A percentile compares a stretch with the other conserved stretches of the same genome.
phyloP scores from a whole-genome alignment of 2,113 vertebrate genomes.

The Eudyptes chrysolophus region DNA sequence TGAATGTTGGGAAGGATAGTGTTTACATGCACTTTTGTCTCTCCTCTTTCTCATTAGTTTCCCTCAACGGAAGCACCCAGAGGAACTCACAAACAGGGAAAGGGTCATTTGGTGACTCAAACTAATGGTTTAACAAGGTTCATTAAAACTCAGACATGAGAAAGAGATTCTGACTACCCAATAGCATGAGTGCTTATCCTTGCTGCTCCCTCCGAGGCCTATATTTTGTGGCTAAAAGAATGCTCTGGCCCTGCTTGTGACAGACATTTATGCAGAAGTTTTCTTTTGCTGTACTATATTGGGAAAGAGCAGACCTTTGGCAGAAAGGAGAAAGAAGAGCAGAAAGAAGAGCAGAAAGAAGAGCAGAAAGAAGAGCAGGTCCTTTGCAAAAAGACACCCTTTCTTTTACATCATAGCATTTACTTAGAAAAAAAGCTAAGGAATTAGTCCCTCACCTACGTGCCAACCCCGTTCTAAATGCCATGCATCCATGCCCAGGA shows the following conservation, averaged over 20 bases:
- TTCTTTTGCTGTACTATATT: background rate
- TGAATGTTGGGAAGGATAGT: background rate
- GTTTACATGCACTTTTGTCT: background rate
- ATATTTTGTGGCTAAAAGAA: background rate
- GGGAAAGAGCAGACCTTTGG: background rate
- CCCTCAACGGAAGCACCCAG: background rate
- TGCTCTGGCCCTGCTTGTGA: background rate
- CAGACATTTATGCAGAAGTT: background rate
- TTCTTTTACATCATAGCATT: background rate
- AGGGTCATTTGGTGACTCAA: background rate
- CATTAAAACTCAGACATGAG: background rate
- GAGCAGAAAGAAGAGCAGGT: background rate
- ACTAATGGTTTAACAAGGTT: background rate
- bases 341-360: no score
- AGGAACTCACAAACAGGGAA: background rate
- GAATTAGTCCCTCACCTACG: background rate
- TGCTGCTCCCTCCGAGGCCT: background rate
- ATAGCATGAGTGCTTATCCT: background rate
- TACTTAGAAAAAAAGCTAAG: background rate
- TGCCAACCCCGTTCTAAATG: background rate
- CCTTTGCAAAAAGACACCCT: background rate
- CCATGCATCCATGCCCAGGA: background rate
- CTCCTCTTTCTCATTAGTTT: background rate
- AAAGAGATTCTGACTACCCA: background rate
- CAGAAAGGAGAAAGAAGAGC: background rate